Base-by-base conservation (phyloP, 2,797 vertebrate genomes). In the Pogonophryne albipinna region DNA sequence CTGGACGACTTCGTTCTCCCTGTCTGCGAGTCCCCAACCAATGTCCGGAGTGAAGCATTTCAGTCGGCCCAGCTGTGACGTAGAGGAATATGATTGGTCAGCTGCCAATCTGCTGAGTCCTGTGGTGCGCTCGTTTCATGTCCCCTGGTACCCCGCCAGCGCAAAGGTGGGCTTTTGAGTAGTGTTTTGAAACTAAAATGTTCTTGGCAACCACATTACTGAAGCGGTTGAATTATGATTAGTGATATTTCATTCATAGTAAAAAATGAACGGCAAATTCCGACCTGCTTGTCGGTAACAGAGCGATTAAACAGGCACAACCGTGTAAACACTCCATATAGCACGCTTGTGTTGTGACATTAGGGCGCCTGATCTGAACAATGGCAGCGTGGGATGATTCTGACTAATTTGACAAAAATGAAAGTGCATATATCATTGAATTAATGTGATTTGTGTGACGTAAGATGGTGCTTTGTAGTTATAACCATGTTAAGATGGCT, bases 1-100 rank as follows among this genome's bases (percentile, higher is more conserved):
- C 89, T 88, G 72, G 66, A 83, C 92, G 64, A 57, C 47, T 82
- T 89, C n/a, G n/a, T n/a, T n/a, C 72, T 80, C 73, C 55, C 72
- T 71, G 56, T 67, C 66, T 90, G 87, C 70, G 79, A 45, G 50
- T 84, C 53, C 78, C 66, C 75, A 78, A 53, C 63, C 52, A 50
- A 57, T 71, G 62, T 80, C 71, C 71, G n/a, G 19, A 46, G 46
- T 73, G 79, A 87, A 38, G 81, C 88, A 57, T 84, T 74, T 67
- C 11, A 82, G 53, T 42, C 90, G 84, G 9, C 80, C 90, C 87
- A 38, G 19, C 46, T 19, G 73, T 78, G 89, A 90, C 83, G 51
- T 69, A 12, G 52, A 68, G 20, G 23, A 67, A 74, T 83, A 53
- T 85, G 4, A 87, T 16, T 88, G 81, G 85, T 87, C 74, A 66